Base-by-base conservation (phyloP, 1,140 invertebrate species). In the Telenomus remus region DNA sequence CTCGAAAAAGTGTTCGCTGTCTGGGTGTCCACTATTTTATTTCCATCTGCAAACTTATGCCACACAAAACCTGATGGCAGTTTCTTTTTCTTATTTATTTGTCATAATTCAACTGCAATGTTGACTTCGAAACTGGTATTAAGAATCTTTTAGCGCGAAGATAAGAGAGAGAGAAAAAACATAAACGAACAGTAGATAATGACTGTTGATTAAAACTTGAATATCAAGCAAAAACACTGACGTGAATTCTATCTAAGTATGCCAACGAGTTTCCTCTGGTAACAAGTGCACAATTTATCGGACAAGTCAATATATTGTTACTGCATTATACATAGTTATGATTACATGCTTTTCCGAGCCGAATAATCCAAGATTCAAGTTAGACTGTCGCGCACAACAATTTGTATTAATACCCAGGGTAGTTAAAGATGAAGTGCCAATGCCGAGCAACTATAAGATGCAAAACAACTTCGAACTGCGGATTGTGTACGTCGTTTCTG, bases 281-380 rank as follows among this genome's bases (percentile, higher is more conserved):
- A 71, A 72, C 59, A 44, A 55, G 57, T 71, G 57, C 46, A 68
- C 61, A 51, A 68, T 77, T 72, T 72, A 72, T 71, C 59, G 69
- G 64, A 69, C 64, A 72, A 68, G 63, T 43, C 75, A 43, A 59
- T 63, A 71, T 77, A 72, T 64, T 68, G 56, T 53, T 33, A 49
- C 27, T 49, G 73, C 75, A 73, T 78, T 63, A 70, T 65, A 73
- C 50, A 59, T 63, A 60, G 50, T 42, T 50, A 47, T 53, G 47
- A 61, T 42, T 61, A 77, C 74, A 72, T 53, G 64, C 19, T 65
- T 49, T 35, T 57, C 55, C 59, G 35, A 27, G 50, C 47, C 57
- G 50, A 51, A 64, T 72, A 71, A 68, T 63, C 61, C 61, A 13
- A 63, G 57, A 57, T 69, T 60, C 68, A 63, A 68, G 61, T 69